These are phyloP conservation scores for Aleadryas rufinucha DNA, from an alignment of 2,113 vertebrate species.

Conservation along the genomic window DNA sequence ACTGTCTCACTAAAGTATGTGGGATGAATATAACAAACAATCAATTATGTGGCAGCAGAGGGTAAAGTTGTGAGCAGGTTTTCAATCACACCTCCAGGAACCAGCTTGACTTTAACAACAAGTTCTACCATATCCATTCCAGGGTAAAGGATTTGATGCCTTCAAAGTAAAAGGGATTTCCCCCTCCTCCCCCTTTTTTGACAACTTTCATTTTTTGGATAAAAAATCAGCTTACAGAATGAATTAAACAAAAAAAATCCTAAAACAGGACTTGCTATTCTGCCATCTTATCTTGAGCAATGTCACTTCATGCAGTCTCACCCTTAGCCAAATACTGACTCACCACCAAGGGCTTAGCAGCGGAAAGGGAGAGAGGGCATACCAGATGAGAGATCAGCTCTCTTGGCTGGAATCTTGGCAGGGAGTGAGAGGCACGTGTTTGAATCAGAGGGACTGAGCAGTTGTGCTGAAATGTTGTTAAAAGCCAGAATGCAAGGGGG, in stretches of 20 bases:
- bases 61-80: background rate
- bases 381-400: background rate
- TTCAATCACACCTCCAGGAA: background rate
- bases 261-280: background rate
- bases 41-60: background rate
- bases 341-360: constrained; percentile 19
- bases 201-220: background rate
- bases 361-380: background rate
- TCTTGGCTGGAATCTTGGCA: background rate
- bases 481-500: background rate
- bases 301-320: constrained; percentile 27
- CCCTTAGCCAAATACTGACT: constrained; percentile 66
- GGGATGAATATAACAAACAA: background rate
- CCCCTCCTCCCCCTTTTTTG: background rate
- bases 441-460: background rate
- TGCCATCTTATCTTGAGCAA: constrained; percentile 43
- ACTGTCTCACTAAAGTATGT: background rate
- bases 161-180: background rate
- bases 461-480: background rate
- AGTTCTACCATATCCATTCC: background rate
- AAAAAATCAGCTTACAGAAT: background rate
- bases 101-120: background rate
- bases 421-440: background rate
- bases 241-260: background rate
- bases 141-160: background rate